These are phyloP conservation scores for Drosophila orosa DNA, from an alignment of 1,140 invertebrate genomes.

Conservation along the genomic window DNA sequence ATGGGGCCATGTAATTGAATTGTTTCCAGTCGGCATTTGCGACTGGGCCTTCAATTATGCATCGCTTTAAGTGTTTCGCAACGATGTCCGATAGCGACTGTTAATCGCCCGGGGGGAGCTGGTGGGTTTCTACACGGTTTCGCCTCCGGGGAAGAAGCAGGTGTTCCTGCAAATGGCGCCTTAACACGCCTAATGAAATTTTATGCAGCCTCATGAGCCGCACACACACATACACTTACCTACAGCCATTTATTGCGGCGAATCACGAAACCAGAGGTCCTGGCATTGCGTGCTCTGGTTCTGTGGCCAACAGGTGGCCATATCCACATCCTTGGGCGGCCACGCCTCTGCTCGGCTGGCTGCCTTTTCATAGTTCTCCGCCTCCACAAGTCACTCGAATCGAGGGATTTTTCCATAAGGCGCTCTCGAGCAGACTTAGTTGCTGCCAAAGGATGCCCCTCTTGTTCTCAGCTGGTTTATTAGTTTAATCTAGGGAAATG, in stretches of 20 bases:
- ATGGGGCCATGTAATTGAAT: constrained; percentile 65
- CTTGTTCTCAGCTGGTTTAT: constrained; percentile 23
- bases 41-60: constrained; percentile 69
- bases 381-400: constrained; percentile 6
- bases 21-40: constrained; percentile 18
- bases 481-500: constrained; percentile 38
- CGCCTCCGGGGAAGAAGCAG: not conserved
- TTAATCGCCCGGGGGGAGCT: constrained; percentile 12
- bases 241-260: constrained; percentile 63
- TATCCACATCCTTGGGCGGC: not conserved
- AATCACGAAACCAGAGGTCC: constrained; percentile 56
- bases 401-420: constrained; percentile 6
- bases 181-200: constrained; percentile 78
- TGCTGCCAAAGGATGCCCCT: not conserved
- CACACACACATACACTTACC: constrained; percentile 6
- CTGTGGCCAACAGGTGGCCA: constrained; percentile 63
- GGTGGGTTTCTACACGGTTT: not conserved
- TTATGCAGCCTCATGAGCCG: constrained; percentile 72
- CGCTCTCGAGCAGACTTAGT: not conserved
- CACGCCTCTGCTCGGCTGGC: constrained; percentile 21
- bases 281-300: constrained; percentile 41
- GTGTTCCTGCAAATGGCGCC: constrained; percentile 64
- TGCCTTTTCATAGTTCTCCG: constrained; percentile 32
- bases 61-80: constrained; percentile 55
- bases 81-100: constrained; percentile 42